These are phyloP conservation scores for Cherax destructor DNA, from an alignment of 1,140 invertebrate genomes.

Conservation along the genomic window DNA sequence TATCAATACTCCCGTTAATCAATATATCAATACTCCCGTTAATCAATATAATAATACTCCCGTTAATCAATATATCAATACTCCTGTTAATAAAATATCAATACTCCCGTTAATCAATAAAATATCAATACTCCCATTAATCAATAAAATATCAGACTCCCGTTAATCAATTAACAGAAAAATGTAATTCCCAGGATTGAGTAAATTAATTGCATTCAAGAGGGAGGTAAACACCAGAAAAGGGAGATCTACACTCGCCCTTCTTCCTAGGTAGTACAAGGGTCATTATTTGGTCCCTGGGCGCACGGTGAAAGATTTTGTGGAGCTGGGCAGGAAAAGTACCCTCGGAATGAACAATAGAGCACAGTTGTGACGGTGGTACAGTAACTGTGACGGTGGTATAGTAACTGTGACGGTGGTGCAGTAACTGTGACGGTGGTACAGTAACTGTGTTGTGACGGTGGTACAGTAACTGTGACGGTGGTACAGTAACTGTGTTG, in stretches of 20 bases:
- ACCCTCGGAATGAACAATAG: background rate
- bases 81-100: no score
- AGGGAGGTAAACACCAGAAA: background rate
- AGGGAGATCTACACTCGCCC: background rate
- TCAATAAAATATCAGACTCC: background rate
- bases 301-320: background rate
- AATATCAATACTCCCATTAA: background rate
- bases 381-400: no score
- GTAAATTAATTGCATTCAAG: background rate
- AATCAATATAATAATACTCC: no score
- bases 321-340: background rate
- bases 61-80: no score
- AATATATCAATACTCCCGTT: no score
- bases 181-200: slow-evolving; percentile 1
- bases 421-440: no score
- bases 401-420: no score
- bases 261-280: background rate
- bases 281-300: background rate
- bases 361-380: background rate
- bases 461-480: no score
- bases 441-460: no score
- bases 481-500: no score
- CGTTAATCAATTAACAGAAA: slow-evolving; percentile 3
- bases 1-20: no score
- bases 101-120: no score